phyloP scores from a whole-genome alignment of 2,113 vertebrate species.

The Gavialis gangeticus region DNA sequence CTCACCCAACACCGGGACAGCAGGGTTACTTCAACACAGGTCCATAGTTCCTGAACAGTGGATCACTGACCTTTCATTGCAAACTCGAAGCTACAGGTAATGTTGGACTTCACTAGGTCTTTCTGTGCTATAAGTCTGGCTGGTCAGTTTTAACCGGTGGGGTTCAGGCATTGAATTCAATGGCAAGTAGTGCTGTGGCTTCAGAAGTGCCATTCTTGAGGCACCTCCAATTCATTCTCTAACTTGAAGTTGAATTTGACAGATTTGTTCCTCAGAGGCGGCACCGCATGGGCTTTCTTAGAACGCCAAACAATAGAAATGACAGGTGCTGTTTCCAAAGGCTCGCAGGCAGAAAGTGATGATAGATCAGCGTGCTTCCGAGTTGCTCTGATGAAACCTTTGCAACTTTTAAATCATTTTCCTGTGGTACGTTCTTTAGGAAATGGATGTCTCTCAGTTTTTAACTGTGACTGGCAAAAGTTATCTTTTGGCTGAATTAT shows the following conservation, averaged over 20 bases:
- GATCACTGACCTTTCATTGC: neutral
- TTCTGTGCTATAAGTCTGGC: neutral
- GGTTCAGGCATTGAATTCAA: neutral
- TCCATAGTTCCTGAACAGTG: neutral
- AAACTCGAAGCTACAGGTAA: neutral
- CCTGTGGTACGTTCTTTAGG: neutral
- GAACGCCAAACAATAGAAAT: neutral
- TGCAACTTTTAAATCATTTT: neutral
- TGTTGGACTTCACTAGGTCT: neutral
- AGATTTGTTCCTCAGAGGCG: neutral
- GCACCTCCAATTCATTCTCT: neutral
- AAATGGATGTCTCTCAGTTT: neutral
- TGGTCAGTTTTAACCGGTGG: neutral
- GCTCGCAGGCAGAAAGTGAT: neutral
- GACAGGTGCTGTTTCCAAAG: neutral
- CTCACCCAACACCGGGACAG: fast-evolving
- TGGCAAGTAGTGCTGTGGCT: neutral
- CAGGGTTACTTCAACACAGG: neutral
- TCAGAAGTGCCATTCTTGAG: neutral
- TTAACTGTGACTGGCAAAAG: neutral
- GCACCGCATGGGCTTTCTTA: neutral
- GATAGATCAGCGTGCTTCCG: neutral
- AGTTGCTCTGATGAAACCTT: neutral
- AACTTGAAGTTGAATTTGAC: neutral
- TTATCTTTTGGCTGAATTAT: neutral